Evolutionary conservation across 1,140 invertebrate species (phyloP), one percentile per base, ranked within the genome.

Genomic region (Calliopsis andreniformis): DNA sequence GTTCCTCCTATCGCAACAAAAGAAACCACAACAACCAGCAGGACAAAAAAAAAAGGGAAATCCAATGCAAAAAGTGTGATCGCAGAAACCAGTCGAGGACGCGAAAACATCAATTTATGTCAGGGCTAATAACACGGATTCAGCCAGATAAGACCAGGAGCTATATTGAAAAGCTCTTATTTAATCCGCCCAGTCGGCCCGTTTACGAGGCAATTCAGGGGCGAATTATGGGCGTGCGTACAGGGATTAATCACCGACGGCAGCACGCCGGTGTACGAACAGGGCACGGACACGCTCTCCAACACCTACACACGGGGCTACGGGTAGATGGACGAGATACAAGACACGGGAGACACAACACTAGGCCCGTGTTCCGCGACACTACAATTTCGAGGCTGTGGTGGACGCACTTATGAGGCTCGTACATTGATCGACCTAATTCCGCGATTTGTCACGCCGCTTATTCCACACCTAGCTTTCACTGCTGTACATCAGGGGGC

Each of bases 391-490:
- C 76, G 76, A 58, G 55, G 32, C 75, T 71, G 68, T 67, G 42
- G 42, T 61, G 58, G 64, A 76, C 76, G 80, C 55, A 76, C 61
- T 84, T 76, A 79, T 64, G 53, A 56, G 39, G 53, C 49, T 68
- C 55, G 61, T 83, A 82, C 71, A 79, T 80, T 82, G 84, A 83
- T 66, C 85, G 86, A 87, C 86, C 86, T 70, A 86, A 87, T 87
- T 87, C 78, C 78, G n/a, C 69, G 76, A 87, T 87, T 87, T 87
- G 86, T 87, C 84, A 87, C 85, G 85, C 86, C 85, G 86, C 84
- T 87, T 86, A 78, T 87, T 87, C 84, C 85, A 76, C 85, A 79
- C 79, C 85, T 86, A 87, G 84, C 85, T 87, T 87, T 87, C 86
- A 86, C 86, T 86, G 83, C 68, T 63, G 55, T 73, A 79, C 56